These are phyloP conservation scores for Cepaea nemoralis DNA, from an alignment of 1,140 invertebrate species.

Conservation along the genomic window DNA sequence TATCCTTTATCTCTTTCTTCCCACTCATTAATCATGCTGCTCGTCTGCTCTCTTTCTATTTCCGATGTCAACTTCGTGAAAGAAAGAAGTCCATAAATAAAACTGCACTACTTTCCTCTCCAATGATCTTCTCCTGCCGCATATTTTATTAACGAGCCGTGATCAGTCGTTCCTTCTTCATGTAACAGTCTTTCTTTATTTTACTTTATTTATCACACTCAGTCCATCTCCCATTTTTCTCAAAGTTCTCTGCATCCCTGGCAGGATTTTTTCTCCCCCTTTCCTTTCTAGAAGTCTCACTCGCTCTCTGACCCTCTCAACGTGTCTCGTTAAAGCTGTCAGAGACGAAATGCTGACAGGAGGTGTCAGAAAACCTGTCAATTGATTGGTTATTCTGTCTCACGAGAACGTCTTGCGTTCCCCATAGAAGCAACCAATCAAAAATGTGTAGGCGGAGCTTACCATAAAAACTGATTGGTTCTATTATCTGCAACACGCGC, in stretches of 20 bases:
- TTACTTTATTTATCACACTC: neutral
- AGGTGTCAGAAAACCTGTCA: neutral
- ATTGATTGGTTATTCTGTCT: neutral
- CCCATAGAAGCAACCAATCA: neutral
- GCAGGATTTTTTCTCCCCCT: neutral
- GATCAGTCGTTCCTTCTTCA: neutral
- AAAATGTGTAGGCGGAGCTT: neutral
- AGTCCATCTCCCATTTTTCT: neutral
- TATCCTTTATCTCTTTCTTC: too few species aligned
- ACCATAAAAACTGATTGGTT: neutral
- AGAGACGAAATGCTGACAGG: conserved; percentile 8
- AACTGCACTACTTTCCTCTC: neutral
- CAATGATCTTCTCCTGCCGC: neutral
- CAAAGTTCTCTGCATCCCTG: neutral
- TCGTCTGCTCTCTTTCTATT: neutral
- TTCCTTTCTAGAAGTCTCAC: neutral
- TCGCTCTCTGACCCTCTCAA: neutral
- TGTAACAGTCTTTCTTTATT: neutral
- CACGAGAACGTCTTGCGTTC: neutral
- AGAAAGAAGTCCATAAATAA: conserved; percentile 11
- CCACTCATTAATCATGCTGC: neutral
- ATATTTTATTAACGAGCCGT: neutral
- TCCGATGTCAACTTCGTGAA: neutral
- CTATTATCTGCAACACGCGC: neutral
- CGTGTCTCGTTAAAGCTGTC: neutral